These are phyloP conservation scores for Chloroceryle aenea DNA, from an alignment of 2,113 vertebrate species.

Conservation along the genomic window DNA sequence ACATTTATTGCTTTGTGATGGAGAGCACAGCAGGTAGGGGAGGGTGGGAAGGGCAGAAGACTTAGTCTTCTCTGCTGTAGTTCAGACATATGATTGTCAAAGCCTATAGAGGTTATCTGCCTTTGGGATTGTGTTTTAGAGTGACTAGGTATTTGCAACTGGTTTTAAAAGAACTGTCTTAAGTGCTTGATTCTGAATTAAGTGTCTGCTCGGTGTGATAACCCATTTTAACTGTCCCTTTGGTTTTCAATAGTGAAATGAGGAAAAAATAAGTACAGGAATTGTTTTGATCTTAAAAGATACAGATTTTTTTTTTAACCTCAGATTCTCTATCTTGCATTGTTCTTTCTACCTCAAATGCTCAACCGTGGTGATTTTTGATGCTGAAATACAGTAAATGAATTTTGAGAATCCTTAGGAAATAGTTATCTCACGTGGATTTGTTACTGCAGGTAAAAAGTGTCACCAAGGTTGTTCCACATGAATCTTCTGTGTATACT, in stretches of 20 bases:
- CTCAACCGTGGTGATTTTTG: neutral
- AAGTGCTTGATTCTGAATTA: neutral
- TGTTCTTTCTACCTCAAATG: neutral
- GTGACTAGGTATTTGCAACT: neutral
- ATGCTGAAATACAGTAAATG: neutral
- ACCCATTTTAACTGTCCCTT: neutral
- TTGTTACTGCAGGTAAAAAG: neutral
- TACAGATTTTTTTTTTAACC: neutral
- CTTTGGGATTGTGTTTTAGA: neutral
- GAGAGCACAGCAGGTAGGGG: neutral
- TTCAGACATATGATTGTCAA: neutral
- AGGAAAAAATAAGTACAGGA: neutral
- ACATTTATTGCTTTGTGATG: neutral
- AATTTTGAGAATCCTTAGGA: neutral
- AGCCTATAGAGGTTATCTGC: neutral
- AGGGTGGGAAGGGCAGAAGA: neutral
- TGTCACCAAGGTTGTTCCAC: neutral
- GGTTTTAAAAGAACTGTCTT: neutral
- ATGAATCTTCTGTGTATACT: neutral
- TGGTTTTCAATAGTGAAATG: neutral
- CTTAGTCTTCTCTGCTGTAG: neutral
- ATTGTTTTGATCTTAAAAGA: neutral
- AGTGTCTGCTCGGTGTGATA: neutral
- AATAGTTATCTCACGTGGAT: fast-evolving
- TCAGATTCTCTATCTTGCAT: neutral